Evolutionary conservation across 35 echinoderm and acorn worm genomes (phyloP), one percentile per base, ranked within the genome.

Genomic region (Holothuria glaberrima): DNA sequence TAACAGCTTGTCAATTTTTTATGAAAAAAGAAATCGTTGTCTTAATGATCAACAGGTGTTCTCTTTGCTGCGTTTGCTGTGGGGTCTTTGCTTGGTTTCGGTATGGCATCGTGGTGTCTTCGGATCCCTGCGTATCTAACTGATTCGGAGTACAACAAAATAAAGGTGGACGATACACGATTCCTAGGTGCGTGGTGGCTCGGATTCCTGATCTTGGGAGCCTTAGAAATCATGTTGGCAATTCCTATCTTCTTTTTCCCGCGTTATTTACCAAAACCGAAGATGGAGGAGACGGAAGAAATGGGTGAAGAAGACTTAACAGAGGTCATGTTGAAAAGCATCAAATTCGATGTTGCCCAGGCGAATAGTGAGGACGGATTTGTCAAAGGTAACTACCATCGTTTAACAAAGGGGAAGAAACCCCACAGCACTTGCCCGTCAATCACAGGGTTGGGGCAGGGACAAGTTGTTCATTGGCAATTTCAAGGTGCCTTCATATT

Each of bases 161-260:
- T 69, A 27, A 87, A 62, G 7, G 19, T 50, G 6, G 46, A 38
- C 28, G 89, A 87, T 45, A 82, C 69, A 22, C 24, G 88, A 13
- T 97, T 89, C 73, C 77, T 97, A 12, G 95, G 95, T 0, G 95
- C 95, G 0, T 97, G 95, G 95, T 97, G 95, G 95, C 67, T 97
- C 12, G 95, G 95, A 14, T 97, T 89, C 56, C 44, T 97, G 32
- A 63, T 97, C 27, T 69, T 91, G 33, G 92, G 92, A 17, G 7
- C 46, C 12, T 61, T 92, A 24, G 61, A 89, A 32, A 18, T 97
- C 21, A 26, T 94, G 9, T 76, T 90, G 20, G 89, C 89, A 36
- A 71, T 97, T 27, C 95, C 92, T 27, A 71, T 92, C 21, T 94
- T 92, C 80, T 94, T 97, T 86, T 97, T 97, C 82, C 95, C 95